These are phyloP conservation scores for Nyctibius bracteatus DNA, from an alignment of 2,113 vertebrate species.

Conservation along the genomic window DNA sequence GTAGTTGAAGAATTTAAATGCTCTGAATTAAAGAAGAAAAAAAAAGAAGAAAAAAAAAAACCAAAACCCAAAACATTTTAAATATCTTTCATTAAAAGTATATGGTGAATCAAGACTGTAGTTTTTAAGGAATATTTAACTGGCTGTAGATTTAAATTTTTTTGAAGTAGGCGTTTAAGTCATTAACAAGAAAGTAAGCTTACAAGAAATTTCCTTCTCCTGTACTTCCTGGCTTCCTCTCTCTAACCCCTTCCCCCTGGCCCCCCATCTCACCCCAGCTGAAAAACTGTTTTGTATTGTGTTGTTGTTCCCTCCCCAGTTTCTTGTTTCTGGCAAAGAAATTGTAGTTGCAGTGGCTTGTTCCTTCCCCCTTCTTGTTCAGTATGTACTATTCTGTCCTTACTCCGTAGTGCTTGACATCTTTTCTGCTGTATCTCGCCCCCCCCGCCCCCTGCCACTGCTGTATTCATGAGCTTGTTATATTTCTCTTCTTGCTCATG, in stretches of 20 bases:
- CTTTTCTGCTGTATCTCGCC: not conserved
- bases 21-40: not conserved
- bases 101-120: not conserved
- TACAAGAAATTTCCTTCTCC: not conserved
- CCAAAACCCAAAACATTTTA: not conserved
- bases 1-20: not conserved
- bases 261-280: fast-evolving
- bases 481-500: not conserved
- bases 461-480: not conserved
- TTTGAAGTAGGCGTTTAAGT: not conserved
- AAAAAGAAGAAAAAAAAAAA: not conserved
- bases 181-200: not conserved
- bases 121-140: not conserved
- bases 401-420: fast-evolving
- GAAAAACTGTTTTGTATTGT: not conserved
- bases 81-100: not conserved
- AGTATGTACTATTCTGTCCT: not conserved
- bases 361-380: not conserved
- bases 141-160: not conserved
- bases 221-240: not conserved
- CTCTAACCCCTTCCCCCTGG: not conserved
- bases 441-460: not conserved
- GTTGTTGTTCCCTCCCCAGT: not conserved
- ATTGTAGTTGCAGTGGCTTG: not conserved
- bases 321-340: not conserved